Evolutionary conservation across 2,797 vertebrate species (phyloP), one percentile per base, ranked within the genome.

Genomic region (Eremophila alpestris): DNA sequence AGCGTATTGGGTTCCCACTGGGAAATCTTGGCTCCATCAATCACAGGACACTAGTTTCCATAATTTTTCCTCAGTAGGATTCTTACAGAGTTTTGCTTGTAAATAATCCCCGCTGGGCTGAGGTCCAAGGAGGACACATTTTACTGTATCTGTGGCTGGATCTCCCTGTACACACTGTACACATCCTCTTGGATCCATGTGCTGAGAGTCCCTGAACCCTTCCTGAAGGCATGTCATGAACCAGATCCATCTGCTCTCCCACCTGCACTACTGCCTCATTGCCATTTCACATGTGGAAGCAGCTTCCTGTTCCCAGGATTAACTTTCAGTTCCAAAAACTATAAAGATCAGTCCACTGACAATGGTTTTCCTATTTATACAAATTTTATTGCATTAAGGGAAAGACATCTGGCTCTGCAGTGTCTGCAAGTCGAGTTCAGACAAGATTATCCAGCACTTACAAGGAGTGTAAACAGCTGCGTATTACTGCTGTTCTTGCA

Each of bases 341-440:
- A 38, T 20, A 24, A 75, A 88, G 27, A 78, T 65, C 80, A 78
- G 68, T 68, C 51, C 73, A 58, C 32, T 58, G 51, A 32, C 73
- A 45, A 36, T 17, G 60, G 26, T 71, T 93, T 93, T 73, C 77
- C 90, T 74, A 34, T 60, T 80, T 36, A 84, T 17, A 51, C 51
- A 48, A 90, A 90, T 90, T 93, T 91, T 90, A 86, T 91, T 90
- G 46, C 80, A 38, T 86, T 88, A 81, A 73, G 74, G 63, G 62
- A 78, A 95, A 75, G 73, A 41, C 56, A 91, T 83, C 73, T 0
- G 2, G 62, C 88, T 91, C 88, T 95, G 94, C 83, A 74, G 73
- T 36, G 34, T 20, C 82, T 91, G 88, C 82, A 64, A 56, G 65
- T 40, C 0, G 8, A 95, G 24, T 41, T 69, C 83, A 83, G 76